Evolutionary conservation across 64 coral and sea anemone species (phyloP).

Genomic region (Pachyseris speciosa): DNA sequence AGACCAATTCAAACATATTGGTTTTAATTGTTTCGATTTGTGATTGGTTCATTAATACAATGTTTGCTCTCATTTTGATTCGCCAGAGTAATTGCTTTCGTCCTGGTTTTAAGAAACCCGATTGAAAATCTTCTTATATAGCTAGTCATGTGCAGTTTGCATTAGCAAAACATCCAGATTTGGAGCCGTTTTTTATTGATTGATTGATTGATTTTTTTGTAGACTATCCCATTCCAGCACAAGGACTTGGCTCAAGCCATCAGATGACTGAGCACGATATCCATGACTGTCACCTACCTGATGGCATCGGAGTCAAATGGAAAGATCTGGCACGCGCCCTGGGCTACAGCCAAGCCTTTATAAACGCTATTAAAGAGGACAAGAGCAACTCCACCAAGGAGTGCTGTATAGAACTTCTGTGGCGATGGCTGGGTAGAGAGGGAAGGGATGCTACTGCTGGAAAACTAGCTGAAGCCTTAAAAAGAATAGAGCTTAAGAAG

Average conservation of each 20-base stretch:
- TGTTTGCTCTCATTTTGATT: no score
- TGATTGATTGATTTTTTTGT: no score
- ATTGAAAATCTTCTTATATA: no score
- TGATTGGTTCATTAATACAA: no score
- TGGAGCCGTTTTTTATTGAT: no score
- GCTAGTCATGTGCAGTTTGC: no score
- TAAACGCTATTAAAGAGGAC: background rate
- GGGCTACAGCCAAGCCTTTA: background rate
- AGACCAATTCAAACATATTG: no score
- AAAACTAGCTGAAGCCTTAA: background rate
- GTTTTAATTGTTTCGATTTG: no score
- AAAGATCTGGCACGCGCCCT: background rate
- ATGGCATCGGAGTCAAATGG: background rate
- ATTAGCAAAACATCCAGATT: no score
- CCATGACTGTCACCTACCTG: background rate
- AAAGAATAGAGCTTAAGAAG: background rate
- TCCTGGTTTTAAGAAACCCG: no score
- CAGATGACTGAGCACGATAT: background rate
- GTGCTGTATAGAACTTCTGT: background rate
- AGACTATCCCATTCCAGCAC: background rate
- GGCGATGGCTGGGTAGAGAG: background rate
- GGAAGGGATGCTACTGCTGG: background rate
- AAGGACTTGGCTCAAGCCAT: background rate
- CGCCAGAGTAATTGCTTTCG: no score
- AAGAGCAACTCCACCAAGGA: background rate